Evolutionary conservation across 2,113 vertebrate genomes (phyloP).

Genomic region (Erpornis zantholeuca): DNA sequence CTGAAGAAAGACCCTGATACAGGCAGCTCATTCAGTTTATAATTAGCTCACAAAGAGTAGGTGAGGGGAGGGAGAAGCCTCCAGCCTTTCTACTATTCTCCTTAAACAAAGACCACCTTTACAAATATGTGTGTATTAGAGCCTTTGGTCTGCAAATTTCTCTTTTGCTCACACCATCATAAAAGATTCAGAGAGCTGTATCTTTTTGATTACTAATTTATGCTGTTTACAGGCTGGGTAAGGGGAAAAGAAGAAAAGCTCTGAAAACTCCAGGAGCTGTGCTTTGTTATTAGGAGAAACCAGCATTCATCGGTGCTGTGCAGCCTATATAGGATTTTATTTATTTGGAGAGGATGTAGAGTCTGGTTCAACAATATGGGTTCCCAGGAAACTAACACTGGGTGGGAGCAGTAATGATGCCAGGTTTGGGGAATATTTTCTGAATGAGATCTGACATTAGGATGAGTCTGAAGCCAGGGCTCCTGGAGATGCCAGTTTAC

Average conservation of each 20-base stretch:
- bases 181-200: constrained; percentile 57
- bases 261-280: constrained; percentile 10
- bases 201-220: constrained; percentile 65
- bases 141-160: constrained; percentile 1
- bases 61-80: constrained; percentile 13
- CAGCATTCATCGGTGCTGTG: neutral
- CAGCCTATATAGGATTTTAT: neutral
- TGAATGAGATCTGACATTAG: neutral
- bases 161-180: constrained; percentile 21
- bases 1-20: constrained; percentile 29
- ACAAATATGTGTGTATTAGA: constrained; percentile 54
- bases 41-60: constrained; percentile 53
- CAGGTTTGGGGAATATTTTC: neutral
- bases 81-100: constrained; percentile 6
- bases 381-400: neutral
- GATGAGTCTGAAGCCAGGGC: neutral
- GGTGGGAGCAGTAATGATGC: rapidly evolving
- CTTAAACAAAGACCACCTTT: constrained; percentile 55
- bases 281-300: neutral
- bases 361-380: neutral
- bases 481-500: neutral
- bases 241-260: neutral
- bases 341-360: neutral
- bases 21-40: neutral
- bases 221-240: constrained; percentile 20